Evolutionary conservation across 2,888 invertebrate species (phyloP).

Genomic region (Phyto melanocephala): DNA sequence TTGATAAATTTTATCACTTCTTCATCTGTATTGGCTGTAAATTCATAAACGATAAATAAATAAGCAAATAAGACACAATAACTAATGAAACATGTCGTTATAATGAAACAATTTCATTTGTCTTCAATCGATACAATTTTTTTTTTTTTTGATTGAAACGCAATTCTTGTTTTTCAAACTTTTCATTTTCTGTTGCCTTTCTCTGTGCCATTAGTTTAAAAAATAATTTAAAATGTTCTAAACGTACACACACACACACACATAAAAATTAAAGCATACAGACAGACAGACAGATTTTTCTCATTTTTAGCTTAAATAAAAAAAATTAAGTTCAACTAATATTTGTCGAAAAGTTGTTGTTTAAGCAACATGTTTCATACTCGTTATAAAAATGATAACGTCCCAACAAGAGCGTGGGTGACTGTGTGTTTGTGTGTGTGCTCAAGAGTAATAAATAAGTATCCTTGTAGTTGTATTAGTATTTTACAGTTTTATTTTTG

Average conservation of each 20-base stretch:
- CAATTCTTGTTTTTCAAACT: constrained; percentile 2
- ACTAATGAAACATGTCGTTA: neutral
- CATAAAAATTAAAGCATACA: neutral
- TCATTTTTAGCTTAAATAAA: constrained; percentile 8
- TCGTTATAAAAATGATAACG: neutral
- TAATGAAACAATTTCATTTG: constrained; percentile 48
- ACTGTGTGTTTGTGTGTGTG: neutral
- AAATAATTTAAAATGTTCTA: constrained; percentile 35
- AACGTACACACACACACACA: neutral
- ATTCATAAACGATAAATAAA: neutral
- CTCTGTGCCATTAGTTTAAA: neutral
- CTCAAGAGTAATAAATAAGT: constrained; percentile 2
- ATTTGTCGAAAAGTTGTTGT: constrained; percentile 20
- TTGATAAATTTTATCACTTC: neutral
- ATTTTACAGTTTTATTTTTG: neutral
- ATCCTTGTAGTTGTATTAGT: neutral
- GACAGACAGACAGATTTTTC: neutral
- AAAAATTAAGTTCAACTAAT: constrained; percentile 33
- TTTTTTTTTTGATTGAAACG: neutral
- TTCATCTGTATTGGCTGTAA: neutral
- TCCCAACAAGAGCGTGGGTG: no score
- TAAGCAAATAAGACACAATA: neutral
- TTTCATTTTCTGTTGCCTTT: constrained; percentile 25
- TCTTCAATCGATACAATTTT: neutral
- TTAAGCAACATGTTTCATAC: neutral